Evolutionary conservation across 2,888 invertebrate species (phyloP).

Genomic region (Neria commutata): DNA sequence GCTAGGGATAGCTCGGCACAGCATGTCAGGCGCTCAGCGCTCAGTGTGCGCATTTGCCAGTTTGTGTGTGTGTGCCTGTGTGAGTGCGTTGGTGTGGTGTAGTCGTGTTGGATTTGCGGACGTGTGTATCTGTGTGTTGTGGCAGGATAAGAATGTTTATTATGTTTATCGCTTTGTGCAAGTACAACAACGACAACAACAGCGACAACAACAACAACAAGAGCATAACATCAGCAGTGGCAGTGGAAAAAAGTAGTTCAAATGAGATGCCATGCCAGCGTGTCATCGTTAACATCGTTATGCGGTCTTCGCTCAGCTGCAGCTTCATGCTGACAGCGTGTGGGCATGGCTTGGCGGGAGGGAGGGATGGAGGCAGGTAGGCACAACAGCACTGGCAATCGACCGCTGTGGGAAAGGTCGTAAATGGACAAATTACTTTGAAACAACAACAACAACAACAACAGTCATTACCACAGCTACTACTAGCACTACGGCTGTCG

Average conservation of each 20-base stretch:
- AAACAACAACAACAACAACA: background rate
- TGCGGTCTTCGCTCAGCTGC: background rate
- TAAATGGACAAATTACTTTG: slow-evolving; percentile 1
- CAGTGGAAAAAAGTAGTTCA: background rate
- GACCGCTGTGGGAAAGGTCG: slow-evolving; percentile 2
- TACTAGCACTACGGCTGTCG: too few relatives aligned
- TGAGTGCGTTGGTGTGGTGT: background rate
- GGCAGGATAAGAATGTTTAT: slow-evolving; percentile 52
- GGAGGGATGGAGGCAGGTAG: background rate
- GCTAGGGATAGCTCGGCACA: background rate
- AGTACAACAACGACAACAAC: slow-evolving; percentile 15
- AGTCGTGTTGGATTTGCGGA: slow-evolving; percentile 16
- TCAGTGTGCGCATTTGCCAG: slow-evolving; percentile 13
- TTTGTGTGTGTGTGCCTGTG: slow-evolving; percentile 1
- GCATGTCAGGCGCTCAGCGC: too few relatives aligned
- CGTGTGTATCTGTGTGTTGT: slow-evolving; percentile 22
- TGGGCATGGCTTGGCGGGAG: too few relatives aligned
- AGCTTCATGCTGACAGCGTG: background rate
- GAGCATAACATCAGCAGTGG: slow-evolving; percentile 35
- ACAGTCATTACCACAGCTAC: too few relatives aligned
- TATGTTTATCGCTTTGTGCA: slow-evolving; percentile 38
- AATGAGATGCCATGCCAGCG: slow-evolving; percentile 9
- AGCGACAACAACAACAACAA: slow-evolving; percentile 5
- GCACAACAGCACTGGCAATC: background rate
- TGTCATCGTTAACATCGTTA: slow-evolving; percentile 15